Base-by-base conservation (phyloP, 2,113 vertebrate genomes). In the Cololabis saira region DNA sequence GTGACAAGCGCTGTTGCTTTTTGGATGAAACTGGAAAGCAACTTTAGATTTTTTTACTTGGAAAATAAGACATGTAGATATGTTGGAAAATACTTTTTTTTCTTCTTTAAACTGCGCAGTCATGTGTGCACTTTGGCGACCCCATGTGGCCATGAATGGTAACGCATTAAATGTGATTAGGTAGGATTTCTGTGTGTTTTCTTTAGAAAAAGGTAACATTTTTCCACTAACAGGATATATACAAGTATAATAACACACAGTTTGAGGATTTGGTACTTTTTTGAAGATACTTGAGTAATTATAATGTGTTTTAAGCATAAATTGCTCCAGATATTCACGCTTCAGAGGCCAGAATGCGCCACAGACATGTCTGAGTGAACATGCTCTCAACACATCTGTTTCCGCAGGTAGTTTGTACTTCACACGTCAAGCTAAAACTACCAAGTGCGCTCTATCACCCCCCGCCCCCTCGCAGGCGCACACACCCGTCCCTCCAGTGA, bases 401-500 rank as follows among this genome's bases (percentile, higher is more conserved):
- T 78, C 30, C 33, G 19, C 11, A 9, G 58, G 40, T 69, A 59
- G 73, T 81, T 81, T 74, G 43, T 66, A 21, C 45, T 82, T 56
- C 33, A 74, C 61, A 61, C 37, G 49, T 83, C 74, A 63, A 58
- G 56, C 33, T 17, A 53, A 55, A 81, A 74, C 62, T 58, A 14
- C 52, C 52, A 51, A 81, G 63, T 50, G 65, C 73, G 55, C 54
- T 77, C 44, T 44, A 5, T 43, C 50, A 37, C 0, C 2, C 42
- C 22, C 51, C 42, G 30, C 19, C 30, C 5, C 40, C 30, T 2
- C 10, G 7, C 33, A 22, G 6, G 0, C 22, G 19, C 42, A 43
- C 62, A 11, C 71, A 18, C 8, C 9, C 60, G 61, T 75, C 55
- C 67, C 72, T 87, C 75, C 74, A 58, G 22, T 76, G 71, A 69